phyloP scores from a whole-genome alignment of 2,113 vertebrate genomes.

The Gnathonemus longibarbis region DNA sequence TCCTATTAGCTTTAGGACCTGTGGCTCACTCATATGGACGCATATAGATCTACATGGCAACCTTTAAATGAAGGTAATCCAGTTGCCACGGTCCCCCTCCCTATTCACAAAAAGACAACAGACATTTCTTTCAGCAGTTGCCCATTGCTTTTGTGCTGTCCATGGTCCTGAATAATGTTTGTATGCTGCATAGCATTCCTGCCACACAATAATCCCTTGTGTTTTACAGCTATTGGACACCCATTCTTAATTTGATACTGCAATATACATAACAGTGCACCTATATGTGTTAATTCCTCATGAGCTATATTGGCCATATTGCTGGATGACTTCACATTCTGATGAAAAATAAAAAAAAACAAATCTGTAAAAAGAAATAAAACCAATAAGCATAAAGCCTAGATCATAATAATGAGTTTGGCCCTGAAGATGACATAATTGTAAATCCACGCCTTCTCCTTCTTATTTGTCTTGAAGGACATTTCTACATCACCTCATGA shows the following conservation, averaged over 20 bases:
- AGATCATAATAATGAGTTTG: not conserved
- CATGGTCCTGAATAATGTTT: slow-evolving; percentile 66
- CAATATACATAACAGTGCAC: not conserved
- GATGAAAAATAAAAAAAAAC: not conserved
- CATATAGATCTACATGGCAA: not conserved
- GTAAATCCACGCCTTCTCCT: not conserved
- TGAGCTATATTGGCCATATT: not conserved
- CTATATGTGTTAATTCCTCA: not conserved
- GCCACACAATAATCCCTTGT: not conserved
- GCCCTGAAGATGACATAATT: not conserved
- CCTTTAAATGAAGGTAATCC: not conserved
- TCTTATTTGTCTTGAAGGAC: not conserved
- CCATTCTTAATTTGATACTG: not conserved
- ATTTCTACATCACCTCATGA: not conserved
- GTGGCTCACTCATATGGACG: not conserved
- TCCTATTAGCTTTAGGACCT: not conserved
- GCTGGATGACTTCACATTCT: not conserved
- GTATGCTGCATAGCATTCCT: not conserved
- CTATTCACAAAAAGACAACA: slow-evolving; percentile 28
- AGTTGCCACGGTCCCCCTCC: not conserved
- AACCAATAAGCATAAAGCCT: not conserved
- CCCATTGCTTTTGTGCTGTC: slow-evolving; percentile 59
- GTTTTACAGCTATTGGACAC: not conserved
- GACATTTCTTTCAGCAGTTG: slow-evolving; percentile 42
- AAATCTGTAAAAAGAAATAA: not conserved